These are phyloP conservation scores for Tanypteryx hageni DNA, from an alignment of 2,888 invertebrate genomes.

Conservation along the genomic window DNA sequence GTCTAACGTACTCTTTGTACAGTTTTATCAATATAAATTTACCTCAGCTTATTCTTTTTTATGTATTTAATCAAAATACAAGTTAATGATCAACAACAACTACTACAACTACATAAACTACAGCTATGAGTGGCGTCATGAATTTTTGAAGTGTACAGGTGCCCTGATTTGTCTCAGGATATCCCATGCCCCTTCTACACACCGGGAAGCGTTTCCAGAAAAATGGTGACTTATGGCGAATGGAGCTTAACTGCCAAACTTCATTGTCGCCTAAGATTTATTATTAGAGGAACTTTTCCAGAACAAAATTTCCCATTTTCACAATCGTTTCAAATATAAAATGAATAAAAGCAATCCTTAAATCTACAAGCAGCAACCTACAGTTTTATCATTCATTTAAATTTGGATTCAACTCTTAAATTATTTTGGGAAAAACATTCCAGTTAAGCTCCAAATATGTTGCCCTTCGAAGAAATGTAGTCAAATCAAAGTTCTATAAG, in stretches of 20 bases:
- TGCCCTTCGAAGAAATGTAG: neutral
- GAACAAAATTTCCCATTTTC: slow-evolving; percentile 5
- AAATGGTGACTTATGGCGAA: slow-evolving; percentile 17
- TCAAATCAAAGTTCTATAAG: slow-evolving; percentile 1
- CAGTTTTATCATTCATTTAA: neutral
- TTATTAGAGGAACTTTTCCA: slow-evolving; percentile 46
- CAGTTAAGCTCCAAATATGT: neutral
- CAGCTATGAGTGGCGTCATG: slow-evolving; percentile 33
- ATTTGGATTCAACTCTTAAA: neutral
- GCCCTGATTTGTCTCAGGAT: slow-evolving; percentile 13
- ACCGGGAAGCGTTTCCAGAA: neutral
- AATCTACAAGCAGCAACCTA: slow-evolving; percentile 16
- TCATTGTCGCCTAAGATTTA: slow-evolving; percentile 22
- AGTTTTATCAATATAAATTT: slow-evolving; percentile 40
- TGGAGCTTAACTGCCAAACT: slow-evolving; percentile 4
- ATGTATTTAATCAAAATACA: slow-evolving; percentile 51
- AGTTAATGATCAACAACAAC: slow-evolving; percentile 39
- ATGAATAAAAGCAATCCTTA: neutral
- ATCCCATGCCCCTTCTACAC: slow-evolving; percentile 8
- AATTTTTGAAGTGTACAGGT: slow-evolving; percentile 40
- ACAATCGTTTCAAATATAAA: neutral
- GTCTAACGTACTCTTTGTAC: slow-evolving; percentile 31
- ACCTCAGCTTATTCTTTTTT: neutral
- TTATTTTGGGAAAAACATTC: slow-evolving; percentile 6
- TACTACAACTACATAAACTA: slow-evolving; percentile 48